A percentile compares a stretch with the other conserved stretches of the same genome.
phyloP scores from a whole-genome alignment of 2,797 vertebrate genomes.

The Valencia hispanica region DNA sequence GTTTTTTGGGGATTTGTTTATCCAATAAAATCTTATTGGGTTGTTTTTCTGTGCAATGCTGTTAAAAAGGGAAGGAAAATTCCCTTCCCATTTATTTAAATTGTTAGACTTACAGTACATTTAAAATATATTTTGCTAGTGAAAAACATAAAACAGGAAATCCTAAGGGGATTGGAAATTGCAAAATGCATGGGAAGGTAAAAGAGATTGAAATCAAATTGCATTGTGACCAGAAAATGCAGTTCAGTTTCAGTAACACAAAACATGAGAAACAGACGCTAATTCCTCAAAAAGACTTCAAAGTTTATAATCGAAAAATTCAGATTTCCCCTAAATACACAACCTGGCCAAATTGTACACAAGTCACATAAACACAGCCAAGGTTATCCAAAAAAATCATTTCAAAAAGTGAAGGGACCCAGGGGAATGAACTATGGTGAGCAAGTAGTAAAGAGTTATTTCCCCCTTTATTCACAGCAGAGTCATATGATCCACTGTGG shows the following conservation, averaged over 20 bases:
- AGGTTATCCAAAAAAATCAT: neutral
- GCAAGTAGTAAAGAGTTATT: conserved; percentile 35
- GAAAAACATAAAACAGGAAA: neutral
- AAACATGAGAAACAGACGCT: neutral
- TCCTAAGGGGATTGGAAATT: neutral
- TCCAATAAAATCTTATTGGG: too few species aligned
- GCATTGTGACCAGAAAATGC: neutral
- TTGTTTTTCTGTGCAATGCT: neutral
- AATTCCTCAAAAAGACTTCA: too few species aligned
- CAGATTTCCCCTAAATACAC: neutral
- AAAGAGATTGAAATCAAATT: neutral
- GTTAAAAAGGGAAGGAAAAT: neutral
- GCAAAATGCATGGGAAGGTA: neutral
- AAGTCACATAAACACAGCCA: neutral
- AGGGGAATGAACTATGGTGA: neutral
- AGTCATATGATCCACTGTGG: conserved; percentile 72
- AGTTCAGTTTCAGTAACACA: neutral
- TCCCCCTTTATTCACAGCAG: conserved; percentile 49
- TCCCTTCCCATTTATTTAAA: too few species aligned
- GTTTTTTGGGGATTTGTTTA: too few species aligned
- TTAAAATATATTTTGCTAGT: neutral
- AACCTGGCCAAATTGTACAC: neutral
- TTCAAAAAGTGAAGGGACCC: neutral
- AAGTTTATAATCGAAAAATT: neutral
- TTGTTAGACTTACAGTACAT: neutral